Conservation (phyloP, 2,888 invertebrate genomes). For the Liposcelis brunnea region DNA sequence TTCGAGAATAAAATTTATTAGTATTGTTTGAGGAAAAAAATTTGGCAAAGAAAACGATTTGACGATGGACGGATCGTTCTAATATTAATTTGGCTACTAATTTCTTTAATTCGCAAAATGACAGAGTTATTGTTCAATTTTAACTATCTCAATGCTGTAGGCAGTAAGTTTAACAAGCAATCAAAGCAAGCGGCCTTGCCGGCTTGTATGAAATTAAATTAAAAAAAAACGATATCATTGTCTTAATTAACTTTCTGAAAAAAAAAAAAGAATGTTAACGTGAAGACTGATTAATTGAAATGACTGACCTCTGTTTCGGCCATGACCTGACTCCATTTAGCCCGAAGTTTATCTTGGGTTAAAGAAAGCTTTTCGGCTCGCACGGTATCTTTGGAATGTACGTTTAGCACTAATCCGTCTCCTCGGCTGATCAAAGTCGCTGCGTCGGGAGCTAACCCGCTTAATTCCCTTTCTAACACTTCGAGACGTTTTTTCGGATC, state of each 20-base stretch:
- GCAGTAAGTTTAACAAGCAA: too few species aligned
- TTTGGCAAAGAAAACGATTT: background rate
- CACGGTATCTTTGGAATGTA: slow-evolving; percentile 37
- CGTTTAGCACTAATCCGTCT: slow-evolving; percentile 47
- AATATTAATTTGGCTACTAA: too few species aligned
- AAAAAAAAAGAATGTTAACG: too few species aligned
- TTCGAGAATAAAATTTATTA: slow-evolving; percentile 9
- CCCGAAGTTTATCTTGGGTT: slow-evolving; percentile 39
- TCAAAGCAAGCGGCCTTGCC: too few species aligned
- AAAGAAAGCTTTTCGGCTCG: slow-evolving; percentile 39
- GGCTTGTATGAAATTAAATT: too few species aligned
- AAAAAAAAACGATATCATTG: too few species aligned
- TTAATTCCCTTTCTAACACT: slow-evolving; percentile 44
- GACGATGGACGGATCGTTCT: too few species aligned
- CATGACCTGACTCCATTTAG: slow-evolving; percentile 46
- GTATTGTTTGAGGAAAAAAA: background rate
- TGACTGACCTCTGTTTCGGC: slow-evolving; percentile 40
- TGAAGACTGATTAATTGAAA: too few species aligned
- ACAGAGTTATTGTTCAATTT: too few species aligned
- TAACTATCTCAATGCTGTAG: too few species aligned
- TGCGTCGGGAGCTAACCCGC: slow-evolving; percentile 51
- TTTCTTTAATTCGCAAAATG: too few species aligned
- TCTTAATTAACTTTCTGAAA: too few species aligned
- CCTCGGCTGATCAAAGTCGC: slow-evolving; percentile 61
- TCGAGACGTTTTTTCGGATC: slow-evolving; percentile 45